Base-by-base conservation (phyloP, 37 sponge, comb jelly and placozoan genomes). In the Axinella damicornis region DNA sequence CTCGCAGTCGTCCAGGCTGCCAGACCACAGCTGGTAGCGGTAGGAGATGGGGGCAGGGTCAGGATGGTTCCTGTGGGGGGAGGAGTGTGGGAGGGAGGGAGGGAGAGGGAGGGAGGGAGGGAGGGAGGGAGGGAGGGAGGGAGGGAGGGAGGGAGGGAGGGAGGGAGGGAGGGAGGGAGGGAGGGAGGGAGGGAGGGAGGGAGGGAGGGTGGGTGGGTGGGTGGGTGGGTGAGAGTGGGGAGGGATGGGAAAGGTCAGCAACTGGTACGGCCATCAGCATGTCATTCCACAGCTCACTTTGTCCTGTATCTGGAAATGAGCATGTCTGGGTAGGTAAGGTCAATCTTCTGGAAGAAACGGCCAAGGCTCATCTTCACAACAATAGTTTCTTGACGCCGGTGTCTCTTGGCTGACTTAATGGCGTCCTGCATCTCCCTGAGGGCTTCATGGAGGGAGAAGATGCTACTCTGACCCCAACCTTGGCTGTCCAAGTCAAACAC, bases 361-460 rank as follows among this genome's bases (percentile, higher is more conserved):
- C 92, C 84, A 18, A 92, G 74, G 53, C 87, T 83, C 58, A 92
- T 58, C 82, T 86, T 76, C 34, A 86, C 83, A 5, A 36, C 24
- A 21, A 90, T 73, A 35, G 12, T 25, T 69, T 32, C 17, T 60
- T 53, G 16, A 11, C 55, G n/a, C n/a, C n/a, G n/a, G 30, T 19
- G 31, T 53, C n/a, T 53, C 39, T 54, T 28, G 22, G 68, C 57
- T 58, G 36, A 55, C 36, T 57, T 20, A 37, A 19, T 5, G 71
- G 20, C 65, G 2, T 73, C 60, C 15, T 69, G 21, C 5, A 65
- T 77, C 71, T 78, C 70, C 11, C 38, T 54, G 27, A 89, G 71
- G 27, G 76, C 83, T 28, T 72, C 19, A 33, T 89, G 84, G 30
- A 89, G 33, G 27, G 79, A 46, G 73, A 31, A 79, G 57, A 89